Percentiles rank a stretch among this genome's conserved stretches.
These are phyloP conservation scores for Athene cunicularia DNA, from an alignment of 2,113 vertebrate species.

Conservation along the genomic window DNA sequence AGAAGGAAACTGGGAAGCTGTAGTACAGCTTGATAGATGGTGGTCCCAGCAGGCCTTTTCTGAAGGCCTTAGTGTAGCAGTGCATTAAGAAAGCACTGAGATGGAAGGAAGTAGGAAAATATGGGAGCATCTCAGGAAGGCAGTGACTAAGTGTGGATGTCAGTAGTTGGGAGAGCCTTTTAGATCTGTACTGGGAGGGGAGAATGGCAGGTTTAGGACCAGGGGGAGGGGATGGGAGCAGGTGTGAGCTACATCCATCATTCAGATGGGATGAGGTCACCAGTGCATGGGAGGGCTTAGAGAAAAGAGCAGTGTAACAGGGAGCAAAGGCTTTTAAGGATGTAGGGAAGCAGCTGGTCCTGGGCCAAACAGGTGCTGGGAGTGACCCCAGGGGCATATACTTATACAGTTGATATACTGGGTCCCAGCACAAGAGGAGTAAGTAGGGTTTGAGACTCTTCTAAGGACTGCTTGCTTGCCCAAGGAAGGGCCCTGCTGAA, in stretches of 20 bases:
- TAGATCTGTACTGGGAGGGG: background rate
- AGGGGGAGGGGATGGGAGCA: background rate
- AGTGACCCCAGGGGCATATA: background rate
- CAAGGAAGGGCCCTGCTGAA: background rate
- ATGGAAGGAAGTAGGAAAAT: background rate
- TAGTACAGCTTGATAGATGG: background rate
- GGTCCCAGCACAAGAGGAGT: background rate
- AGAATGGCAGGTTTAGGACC: background rate
- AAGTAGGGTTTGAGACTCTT: background rate
- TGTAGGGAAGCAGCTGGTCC: background rate
- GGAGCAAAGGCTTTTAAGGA: background rate
- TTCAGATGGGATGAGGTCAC: background rate
- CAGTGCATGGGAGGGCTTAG: background rate
- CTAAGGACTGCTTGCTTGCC: background rate
- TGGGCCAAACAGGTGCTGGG: background rate
- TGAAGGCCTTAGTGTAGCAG: background rate
- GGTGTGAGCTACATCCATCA: background rate
- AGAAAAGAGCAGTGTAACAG: background rate
- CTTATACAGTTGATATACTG: background rate
- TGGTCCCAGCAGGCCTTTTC: background rate
- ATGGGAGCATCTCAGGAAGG: background rate
- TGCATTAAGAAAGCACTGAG: background rate
- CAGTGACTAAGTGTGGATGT: background rate
- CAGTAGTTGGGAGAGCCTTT: background rate
- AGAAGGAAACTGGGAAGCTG: background rate